phyloP scores from a whole-genome alignment of 2,797 vertebrate genomes.

The Hemibagrus guttatus region DNA sequence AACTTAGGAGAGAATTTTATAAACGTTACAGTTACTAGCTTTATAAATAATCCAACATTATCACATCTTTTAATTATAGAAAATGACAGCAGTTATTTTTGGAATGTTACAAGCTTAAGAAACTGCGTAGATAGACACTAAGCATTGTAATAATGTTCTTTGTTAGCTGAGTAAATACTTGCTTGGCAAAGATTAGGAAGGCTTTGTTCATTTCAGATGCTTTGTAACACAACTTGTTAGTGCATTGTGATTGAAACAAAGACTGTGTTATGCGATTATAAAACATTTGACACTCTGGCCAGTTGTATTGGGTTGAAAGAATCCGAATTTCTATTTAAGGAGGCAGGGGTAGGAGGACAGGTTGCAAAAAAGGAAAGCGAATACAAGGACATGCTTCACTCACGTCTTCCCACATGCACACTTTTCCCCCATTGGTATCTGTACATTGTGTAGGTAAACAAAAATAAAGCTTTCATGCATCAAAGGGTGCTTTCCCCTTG shows the following conservation, averaged over 20 bases:
- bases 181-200: neutral
- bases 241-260: slow-evolving; percentile 10
- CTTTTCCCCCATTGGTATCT: slow-evolving; percentile 31
- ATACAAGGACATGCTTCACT: neutral
- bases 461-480: slow-evolving; percentile 41
- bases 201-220: slow-evolving; percentile 3
- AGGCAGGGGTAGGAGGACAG: slow-evolving; percentile 6
- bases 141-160: slow-evolving; percentile 6
- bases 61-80: neutral
- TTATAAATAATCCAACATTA: neutral
- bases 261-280: neutral
- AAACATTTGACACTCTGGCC: neutral
- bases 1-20: neutral
- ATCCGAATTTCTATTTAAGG: slow-evolving; percentile 23
- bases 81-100: neutral
- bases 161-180: neutral
- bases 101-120: neutral
- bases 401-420: slow-evolving; percentile 40
- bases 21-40: neutral
- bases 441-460: slow-evolving; percentile 33
- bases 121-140: neutral
- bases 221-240: slow-evolving; percentile 22
- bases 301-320: slow-evolving; percentile 4
- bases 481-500: slow-evolving; percentile 24
- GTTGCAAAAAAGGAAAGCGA: slow-evolving; percentile 11